Evolutionary conservation across 53 echinoderm and acorn worm species (phyloP).

Genomic region (Antedon mediterranea): DNA sequence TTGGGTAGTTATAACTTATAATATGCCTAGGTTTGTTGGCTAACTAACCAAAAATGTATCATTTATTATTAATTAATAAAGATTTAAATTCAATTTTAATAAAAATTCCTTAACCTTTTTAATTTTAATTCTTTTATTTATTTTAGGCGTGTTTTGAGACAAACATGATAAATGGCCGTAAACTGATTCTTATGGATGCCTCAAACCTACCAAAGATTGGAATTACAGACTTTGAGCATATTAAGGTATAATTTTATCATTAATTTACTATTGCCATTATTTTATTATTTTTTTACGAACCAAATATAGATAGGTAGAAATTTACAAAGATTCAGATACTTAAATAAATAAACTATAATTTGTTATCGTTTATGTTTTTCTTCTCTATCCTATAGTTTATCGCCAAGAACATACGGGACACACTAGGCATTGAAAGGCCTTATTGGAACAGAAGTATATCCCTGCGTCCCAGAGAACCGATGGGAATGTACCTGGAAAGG

Average conservation of each 20-base stretch:
- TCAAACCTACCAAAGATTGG: constrained; percentile 81
- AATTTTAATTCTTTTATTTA: neutral
- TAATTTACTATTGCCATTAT: too few relatives aligned
- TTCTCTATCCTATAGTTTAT: constrained; percentile 37
- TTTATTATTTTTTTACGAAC: too few relatives aligned
- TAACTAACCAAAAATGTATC: too few relatives aligned
- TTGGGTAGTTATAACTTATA: too few relatives aligned
- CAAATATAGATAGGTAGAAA: too few relatives aligned
- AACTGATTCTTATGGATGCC: constrained; percentile 70
- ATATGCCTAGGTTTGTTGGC: too few relatives aligned
- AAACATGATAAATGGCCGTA: constrained; percentile 67
- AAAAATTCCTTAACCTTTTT: too few relatives aligned
- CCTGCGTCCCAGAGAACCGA: constrained; percentile 57
- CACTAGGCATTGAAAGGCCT: constrained; percentile 70
- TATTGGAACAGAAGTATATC: constrained; percentile 95
- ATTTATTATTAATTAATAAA: too few relatives aligned
- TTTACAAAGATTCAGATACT: too few relatives aligned
- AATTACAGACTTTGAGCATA: constrained; percentile 87
- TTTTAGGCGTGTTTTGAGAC: constrained; percentile 78
- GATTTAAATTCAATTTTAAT: too few relatives aligned
- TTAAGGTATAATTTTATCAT: constrained; percentile 64
- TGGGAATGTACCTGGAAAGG: constrained; percentile 91
- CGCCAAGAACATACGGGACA: constrained; percentile 57
- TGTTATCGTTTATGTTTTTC: neutral
- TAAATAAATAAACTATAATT: too few relatives aligned